A percentile compares a stretch with the other conserved stretches of the same genome.
phyloP scores from a whole-genome alignment of 2,888 invertebrate genomes.

The Rhimphoctona megacephalus region DNA sequence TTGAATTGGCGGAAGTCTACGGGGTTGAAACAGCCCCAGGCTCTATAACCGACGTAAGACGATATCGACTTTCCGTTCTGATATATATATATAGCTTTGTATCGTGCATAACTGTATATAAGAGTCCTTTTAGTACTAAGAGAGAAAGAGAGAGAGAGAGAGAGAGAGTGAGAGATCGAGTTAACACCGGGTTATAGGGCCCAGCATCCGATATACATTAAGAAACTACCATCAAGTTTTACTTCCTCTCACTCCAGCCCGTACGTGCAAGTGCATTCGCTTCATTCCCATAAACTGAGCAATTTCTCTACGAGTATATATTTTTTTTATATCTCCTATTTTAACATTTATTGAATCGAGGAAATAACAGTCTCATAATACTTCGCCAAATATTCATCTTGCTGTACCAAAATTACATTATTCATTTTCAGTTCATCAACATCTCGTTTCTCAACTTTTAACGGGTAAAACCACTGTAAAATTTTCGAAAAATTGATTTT shows the following conservation, averaged over 20 bases:
- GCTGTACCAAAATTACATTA: not conserved
- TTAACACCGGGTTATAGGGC: conserved; percentile 48
- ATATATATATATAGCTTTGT: conserved; percentile 8
- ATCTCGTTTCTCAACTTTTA: too few relatives aligned
- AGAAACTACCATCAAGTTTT: conserved; percentile 50
- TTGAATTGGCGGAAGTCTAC: conserved; percentile 61
- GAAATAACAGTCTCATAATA: too few relatives aligned
- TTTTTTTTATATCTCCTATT: not conserved
- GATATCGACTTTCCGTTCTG: conserved; percentile 68
- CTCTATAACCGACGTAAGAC: conserved; percentile 64
- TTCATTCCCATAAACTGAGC: not conserved
- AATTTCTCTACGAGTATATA: not conserved
- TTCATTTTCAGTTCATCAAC: not conserved
- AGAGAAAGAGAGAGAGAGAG: not conserved
- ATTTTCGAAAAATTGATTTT: too few relatives aligned
- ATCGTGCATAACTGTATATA: not conserved
- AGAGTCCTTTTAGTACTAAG: conserved; percentile 12
- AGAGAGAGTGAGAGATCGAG: conserved; percentile 10
- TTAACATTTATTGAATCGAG: not conserved
- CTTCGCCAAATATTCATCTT: not conserved
- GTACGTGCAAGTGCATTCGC: not conserved
- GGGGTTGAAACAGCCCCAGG: conserved; percentile 46
- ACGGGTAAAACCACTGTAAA: too few relatives aligned
- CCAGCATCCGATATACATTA: conserved; percentile 58
- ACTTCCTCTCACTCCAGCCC: conserved; percentile 7